These are phyloP conservation scores for Clarias batrachus DNA, from an alignment of 2,113 vertebrate genomes.

Conservation along the genomic window DNA sequence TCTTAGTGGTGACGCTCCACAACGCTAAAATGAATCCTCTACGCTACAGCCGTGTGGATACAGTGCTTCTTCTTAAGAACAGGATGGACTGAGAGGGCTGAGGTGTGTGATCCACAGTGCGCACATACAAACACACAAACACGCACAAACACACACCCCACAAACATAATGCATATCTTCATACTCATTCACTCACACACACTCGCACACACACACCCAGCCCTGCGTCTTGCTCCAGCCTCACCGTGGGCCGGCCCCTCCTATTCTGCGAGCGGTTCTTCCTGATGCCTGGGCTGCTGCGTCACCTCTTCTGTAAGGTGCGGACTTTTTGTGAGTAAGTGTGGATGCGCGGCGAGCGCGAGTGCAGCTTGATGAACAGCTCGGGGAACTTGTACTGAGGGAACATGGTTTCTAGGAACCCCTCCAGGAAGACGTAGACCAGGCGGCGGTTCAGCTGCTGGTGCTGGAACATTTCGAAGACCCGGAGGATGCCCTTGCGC, in stretches of 20 bases:
- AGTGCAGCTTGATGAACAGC: slow-evolving; percentile 97
- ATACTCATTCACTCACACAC: neutral
- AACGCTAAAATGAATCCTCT: slow-evolving; percentile 46
- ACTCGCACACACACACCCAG: neutral
- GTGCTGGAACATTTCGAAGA: slow-evolving; percentile 99
- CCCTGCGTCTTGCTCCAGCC: neutral
- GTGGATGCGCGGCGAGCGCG: slow-evolving; percentile 87
- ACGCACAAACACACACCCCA: neutral
- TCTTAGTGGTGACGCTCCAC: slow-evolving; percentile 48
- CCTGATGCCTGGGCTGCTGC: slow-evolving; percentile 46
- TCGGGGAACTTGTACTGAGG: slow-evolving; percentile 95
- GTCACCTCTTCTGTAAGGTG: slow-evolving; percentile 95
- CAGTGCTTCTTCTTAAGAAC: slow-evolving; percentile 45
- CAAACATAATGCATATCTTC: neutral
- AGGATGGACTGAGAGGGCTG: slow-evolving; percentile 28
- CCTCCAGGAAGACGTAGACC: slow-evolving; percentile 95
- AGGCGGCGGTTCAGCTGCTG: slow-evolving; percentile 93
- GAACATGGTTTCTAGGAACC: slow-evolving; percentile 97
- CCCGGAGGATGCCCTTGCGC: slow-evolving; percentile 93
- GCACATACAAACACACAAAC: neutral
- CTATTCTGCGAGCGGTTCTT: slow-evolving; percentile 58
- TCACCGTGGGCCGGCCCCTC: slow-evolving; percentile 31
- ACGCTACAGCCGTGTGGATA: slow-evolving; percentile 43
- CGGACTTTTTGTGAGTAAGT: slow-evolving; percentile 90
- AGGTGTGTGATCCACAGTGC: slow-evolving; percentile 27